These are phyloP conservation scores for Phenacoccus solenopsis DNA, from an alignment of 1,140 invertebrate genomes.

Conservation along the genomic window DNA sequence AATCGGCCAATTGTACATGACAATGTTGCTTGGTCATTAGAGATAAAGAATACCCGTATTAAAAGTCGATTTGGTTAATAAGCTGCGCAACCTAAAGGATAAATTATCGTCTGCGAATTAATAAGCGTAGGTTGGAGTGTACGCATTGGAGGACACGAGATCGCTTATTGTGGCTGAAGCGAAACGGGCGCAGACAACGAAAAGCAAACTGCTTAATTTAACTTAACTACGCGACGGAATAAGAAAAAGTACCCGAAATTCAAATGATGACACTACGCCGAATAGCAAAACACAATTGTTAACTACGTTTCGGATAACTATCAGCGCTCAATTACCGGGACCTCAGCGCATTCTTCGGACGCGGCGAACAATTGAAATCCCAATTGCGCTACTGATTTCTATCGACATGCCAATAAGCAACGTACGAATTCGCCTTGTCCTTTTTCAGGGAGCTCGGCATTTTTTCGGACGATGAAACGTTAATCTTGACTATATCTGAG, in stretches of 20 bases:
- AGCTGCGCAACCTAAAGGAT: neutral
- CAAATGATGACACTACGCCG: neutral
- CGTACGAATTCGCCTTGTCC: neutral
- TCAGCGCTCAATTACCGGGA: neutral
- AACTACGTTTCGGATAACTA: neutral
- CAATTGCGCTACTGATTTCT: neutral
- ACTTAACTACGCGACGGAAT: neutral
- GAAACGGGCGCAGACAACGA: neutral
- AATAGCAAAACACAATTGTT: neutral
- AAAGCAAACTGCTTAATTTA: neutral
- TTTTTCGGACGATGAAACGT: neutral
- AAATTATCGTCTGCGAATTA: neutral
- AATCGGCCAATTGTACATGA: no score
- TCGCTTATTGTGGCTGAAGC: no score
- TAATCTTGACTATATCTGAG: no score
- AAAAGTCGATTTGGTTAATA: slow-evolving; percentile 3
- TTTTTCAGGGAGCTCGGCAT: neutral
- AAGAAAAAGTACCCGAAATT: no score
- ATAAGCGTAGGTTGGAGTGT: neutral
- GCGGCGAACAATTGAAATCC: neutral
- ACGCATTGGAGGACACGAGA: no score
- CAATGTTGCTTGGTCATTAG: no score
- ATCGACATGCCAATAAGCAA: neutral
- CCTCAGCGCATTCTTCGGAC: neutral
- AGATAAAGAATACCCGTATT: no score